These are phyloP conservation scores for Misgurnus mizolepis DNA, from an alignment of 2,113 vertebrate genomes.

Conservation along the genomic window DNA sequence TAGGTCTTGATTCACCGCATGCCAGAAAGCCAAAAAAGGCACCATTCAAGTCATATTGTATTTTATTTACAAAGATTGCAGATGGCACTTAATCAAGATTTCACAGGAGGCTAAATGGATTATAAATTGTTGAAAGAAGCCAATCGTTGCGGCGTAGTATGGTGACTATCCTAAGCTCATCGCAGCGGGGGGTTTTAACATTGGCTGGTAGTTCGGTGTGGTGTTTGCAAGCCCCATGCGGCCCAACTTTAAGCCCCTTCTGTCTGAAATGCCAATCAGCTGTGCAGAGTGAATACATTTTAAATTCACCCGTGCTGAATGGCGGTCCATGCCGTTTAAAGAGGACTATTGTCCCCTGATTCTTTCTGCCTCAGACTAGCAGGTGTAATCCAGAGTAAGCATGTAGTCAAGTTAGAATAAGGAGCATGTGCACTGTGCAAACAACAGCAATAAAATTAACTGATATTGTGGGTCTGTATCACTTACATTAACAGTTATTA, in stretches of 20 bases:
- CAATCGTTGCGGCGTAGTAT: constrained; percentile 26
- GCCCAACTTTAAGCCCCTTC: constrained; percentile 66
- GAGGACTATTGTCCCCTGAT: constrained; percentile 30
- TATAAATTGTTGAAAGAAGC: constrained; percentile 23
- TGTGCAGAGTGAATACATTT: constrained; percentile 47
- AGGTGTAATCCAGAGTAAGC: constrained; percentile 37
- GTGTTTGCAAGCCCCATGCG: constrained; percentile 61
- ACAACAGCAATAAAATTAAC: background rate
- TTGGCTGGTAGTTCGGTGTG: constrained; percentile 41
- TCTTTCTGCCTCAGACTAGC: constrained; percentile 37
- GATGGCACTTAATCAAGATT: constrained; percentile 40
- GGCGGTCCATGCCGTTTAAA: constrained; percentile 61
- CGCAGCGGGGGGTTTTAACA: constrained; percentile 49
- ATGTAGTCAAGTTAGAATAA: constrained; percentile 19
- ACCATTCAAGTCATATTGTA: constrained; percentile 15
- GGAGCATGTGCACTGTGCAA: constrained; percentile 12
- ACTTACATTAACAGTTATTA: too few relatives aligned
- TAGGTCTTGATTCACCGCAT: background rate
- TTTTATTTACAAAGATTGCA: constrained; percentile 9
- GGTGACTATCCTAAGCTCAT: constrained; percentile 55
- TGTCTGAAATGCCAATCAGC: constrained; percentile 63
- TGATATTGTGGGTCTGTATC: background rate
- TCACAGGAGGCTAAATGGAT: constrained; percentile 37
- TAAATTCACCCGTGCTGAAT: constrained; percentile 60
- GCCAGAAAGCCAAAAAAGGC: background rate